These are phyloP conservation scores for Ophioderma brevispina DNA, from an alignment of 35 echinoderm and acorn worm species.

Conservation along the genomic window DNA sequence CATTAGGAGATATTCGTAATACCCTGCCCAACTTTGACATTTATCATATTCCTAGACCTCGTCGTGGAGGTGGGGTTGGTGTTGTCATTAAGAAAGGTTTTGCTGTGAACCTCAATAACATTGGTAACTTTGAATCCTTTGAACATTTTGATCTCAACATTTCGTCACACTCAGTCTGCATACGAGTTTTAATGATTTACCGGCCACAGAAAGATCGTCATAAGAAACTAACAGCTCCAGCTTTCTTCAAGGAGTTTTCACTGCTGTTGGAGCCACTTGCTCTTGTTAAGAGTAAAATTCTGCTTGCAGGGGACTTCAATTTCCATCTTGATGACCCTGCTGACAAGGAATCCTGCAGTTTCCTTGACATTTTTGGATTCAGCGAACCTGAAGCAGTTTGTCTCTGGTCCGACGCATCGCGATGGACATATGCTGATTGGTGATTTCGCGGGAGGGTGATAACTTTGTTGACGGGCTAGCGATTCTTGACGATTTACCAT, in stretches of 20 bases:
- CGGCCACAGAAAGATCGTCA: background rate
- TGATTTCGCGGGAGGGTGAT: background rate
- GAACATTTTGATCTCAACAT: constrained; percentile 28
- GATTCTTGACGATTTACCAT: too few relatives aligned
- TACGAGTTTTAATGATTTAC: background rate
- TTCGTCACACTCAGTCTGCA: background rate
- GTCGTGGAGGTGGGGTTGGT: constrained; percentile 32
- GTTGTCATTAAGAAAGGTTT: constrained; percentile 41
- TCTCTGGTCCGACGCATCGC: constrained; percentile 5
- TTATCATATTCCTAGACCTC: background rate
- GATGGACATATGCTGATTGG: background rate
- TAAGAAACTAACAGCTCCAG: background rate
- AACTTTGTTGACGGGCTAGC: background rate
- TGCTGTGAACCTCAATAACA: constrained; percentile 16
- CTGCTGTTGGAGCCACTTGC: background rate
- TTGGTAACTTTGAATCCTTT: constrained; percentile 10
- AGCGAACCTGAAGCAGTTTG: constrained; percentile 5
- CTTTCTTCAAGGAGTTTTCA: constrained; percentile 1
- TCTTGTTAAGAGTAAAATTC: background rate
- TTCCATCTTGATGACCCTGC: background rate
- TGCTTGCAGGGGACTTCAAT: background rate
- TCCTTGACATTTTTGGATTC: constrained; percentile 3
- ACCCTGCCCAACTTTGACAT: constrained; percentile 35
- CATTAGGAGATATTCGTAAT: background rate
- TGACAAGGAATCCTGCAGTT: constrained; percentile 3